Base-by-base conservation (phyloP, 2,888 invertebrate species). In the Hydroisotoma schaefferi region DNA sequence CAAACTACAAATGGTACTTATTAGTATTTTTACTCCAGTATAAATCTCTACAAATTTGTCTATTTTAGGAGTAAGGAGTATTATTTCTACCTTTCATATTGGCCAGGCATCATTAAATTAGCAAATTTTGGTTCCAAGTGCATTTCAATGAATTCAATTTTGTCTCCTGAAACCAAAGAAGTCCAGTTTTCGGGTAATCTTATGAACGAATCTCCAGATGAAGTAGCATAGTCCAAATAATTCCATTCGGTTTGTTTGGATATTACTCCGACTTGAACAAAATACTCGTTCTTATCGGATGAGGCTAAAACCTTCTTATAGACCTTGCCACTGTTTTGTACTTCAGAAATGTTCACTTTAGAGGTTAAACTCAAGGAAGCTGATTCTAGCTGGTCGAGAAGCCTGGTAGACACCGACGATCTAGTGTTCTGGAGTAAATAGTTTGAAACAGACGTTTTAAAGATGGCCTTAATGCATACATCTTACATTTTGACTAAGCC, bases 131-230 rank as follows among this genome's bases (percentile, higher is more conserved):
- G 27, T 37, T 60, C 51, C 4, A 70, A 55, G 15, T 55, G 59
- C 52, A 63, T 60, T 1, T 64, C 68, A 26, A 67, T 65, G 47
- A 63, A 52, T 25, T 63, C 59, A 2, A 65, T 43, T 49, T 56
- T 56, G 1, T 63, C 48, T 15, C 33, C 46, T 22, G 47, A 10
- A 3, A 64, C 18, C 12, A 49, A 6, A 22, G 47, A 38, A 22
- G 44, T 20, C 69, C 69, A 69, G 1, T 62, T 59, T 1, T 2
- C n/a, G 12, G 69, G 67, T 12, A 69, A 55, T n/a, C 49, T 60
- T 22, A 69, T 61, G 38, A 28, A 63, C 0, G 69, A 63, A 22
- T 55, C 53, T 1, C 43, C 10, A 2, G 8, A 15, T 20, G 20
- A 27, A 18, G 51, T 33, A 1, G 12, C 29, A 15, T n/a, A n/a